Conservation (phyloP, 2,888 invertebrate genomes). For the Phortica magna region DNA sequence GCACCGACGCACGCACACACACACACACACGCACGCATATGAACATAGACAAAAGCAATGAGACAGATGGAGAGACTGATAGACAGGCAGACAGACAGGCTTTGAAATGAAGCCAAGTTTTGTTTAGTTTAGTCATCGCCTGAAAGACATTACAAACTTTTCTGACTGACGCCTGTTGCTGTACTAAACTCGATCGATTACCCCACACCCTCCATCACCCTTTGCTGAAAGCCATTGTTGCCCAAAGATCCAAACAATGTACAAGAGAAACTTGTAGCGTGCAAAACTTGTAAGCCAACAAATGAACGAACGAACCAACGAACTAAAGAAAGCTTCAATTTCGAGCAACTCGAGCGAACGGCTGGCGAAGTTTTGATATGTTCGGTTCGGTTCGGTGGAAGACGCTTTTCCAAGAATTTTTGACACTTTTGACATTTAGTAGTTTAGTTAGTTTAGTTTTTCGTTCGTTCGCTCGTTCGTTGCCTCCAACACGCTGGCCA, state of each 20-base stretch:
- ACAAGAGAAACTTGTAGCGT: slow-evolving; percentile 6
- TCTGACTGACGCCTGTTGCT: neutral
- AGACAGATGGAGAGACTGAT: neutral
- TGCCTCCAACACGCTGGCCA: neutral
- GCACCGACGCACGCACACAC: slow-evolving; percentile 40
- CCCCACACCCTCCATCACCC: neutral
- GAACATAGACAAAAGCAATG: slow-evolving; percentile 29
- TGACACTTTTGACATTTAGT: slow-evolving; percentile 72
- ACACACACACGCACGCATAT: slow-evolving; percentile 37
- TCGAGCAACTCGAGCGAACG: neutral
- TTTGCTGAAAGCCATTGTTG: neutral
- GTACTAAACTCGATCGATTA: neutral
- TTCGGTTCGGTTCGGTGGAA: slow-evolving; percentile 34
- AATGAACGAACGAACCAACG: neutral
- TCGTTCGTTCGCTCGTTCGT: neutral
- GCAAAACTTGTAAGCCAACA: neutral
- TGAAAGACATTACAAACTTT: too few species aligned
- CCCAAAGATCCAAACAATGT: neutral
- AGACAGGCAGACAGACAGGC: neutral
- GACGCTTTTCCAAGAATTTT: slow-evolving; percentile 70
- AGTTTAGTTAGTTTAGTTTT: slow-evolving; percentile 50
- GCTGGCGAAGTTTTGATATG: neutral
- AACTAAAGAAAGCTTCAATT: neutral
- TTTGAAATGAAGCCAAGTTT: neutral
- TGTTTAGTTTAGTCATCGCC: neutral